Evolutionary conservation across 2,888 invertebrate genomes (phyloP).

Genomic region (Tenthredo mesomela): DNA sequence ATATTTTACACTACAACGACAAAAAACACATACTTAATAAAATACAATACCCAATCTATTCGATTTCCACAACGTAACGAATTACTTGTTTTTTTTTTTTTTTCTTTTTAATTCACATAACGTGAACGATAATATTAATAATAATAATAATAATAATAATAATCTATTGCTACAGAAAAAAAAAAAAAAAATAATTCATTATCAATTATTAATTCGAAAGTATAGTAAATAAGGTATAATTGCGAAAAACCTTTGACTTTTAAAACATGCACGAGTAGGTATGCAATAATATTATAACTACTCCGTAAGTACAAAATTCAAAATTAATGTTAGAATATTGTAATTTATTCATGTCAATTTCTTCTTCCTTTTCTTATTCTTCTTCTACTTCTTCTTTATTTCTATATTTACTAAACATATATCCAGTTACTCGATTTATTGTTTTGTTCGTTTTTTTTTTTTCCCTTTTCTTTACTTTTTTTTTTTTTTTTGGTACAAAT

Average conservation of each 20-base stretch:
- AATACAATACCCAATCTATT: constrained; percentile 42
- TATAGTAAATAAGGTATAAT: constrained; percentile 26
- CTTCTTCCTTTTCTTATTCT: background rate
- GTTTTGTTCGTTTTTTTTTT: background rate
- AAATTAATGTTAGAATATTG: constrained; percentile 19
- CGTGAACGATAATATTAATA: constrained; percentile 1
- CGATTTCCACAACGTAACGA: constrained; percentile 31
- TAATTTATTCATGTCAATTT: constrained; percentile 19
- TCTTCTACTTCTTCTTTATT: background rate
- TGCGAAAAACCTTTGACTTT: constrained; percentile 10
- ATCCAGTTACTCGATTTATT: background rate
- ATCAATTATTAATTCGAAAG: background rate
- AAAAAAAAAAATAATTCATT: background rate
- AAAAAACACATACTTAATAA: constrained; percentile 42
- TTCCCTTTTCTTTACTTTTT: background rate
- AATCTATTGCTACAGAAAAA: background rate
- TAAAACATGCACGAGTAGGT: background rate
- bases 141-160: background rate
- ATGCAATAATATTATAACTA: background rate
- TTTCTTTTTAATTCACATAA: constrained; percentile 14
- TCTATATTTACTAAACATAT: constrained; percentile 10
- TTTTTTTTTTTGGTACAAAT: constrained; percentile 46
- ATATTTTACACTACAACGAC: constrained; percentile 49
- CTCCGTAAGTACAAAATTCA: constrained; percentile 38
- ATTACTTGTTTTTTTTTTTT: background rate